These are phyloP conservation scores for Rugalucina vietnamica DNA, from an alignment of 2,888 invertebrate species.

Conservation along the genomic window DNA sequence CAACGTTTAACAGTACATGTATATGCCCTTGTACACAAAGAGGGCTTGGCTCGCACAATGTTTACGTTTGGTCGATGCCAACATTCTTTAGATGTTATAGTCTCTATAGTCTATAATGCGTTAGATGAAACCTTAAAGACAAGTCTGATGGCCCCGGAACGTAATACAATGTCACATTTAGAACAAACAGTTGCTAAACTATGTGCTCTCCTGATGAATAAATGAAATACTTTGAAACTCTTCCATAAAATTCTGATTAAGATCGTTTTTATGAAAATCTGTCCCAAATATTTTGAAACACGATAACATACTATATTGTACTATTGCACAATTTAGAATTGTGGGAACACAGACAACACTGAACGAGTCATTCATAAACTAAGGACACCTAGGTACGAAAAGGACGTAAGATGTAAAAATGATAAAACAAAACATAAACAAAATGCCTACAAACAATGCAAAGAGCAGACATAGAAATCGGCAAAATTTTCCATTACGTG, in stretches of 20 bases:
- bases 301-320: neutral
- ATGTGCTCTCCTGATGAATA: neutral
- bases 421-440: neutral
- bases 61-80: no score
- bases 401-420: neutral
- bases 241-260: neutral
- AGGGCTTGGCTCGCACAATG: no score
- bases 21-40: no score
- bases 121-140: no score
- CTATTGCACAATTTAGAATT: neutral
- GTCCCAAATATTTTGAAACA: neutral
- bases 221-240: no score
- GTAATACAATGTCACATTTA: no score
- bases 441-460: neutral
- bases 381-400: neutral
- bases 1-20: no score
- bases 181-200: no score
- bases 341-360: neutral
- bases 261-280: no score
- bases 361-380: neutral
- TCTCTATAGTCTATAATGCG: no score
- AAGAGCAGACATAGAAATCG: neutral
- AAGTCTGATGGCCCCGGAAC: no score
- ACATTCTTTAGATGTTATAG: no score
- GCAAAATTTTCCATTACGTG: neutral